phyloP scores from a whole-genome alignment of 2,113 vertebrate species.

The Thunnus thynnus region DNA sequence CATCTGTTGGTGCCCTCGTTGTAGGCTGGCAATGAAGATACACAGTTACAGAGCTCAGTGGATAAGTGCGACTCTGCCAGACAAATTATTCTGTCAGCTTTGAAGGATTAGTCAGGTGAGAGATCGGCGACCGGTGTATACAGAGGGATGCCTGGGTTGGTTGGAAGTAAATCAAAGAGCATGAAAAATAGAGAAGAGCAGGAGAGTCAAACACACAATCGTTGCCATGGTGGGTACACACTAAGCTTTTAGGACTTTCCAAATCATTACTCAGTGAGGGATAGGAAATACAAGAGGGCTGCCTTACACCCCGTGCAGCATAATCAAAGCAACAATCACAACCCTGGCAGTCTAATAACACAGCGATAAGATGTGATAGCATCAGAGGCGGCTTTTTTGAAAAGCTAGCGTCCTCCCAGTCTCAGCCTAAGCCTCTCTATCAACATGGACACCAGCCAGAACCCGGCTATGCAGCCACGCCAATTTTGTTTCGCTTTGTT shows the following conservation, averaged over 20 bases:
- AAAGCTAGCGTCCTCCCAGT: slow-evolving; percentile 48
- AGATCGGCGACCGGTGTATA: background rate
- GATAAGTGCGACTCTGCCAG: slow-evolving; percentile 1
- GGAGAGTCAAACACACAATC: background rate
- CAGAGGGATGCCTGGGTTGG: background rate
- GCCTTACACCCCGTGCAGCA: slow-evolving; percentile 32
- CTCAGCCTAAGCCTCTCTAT: slow-evolving; percentile 58
- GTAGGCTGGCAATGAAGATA: slow-evolving; percentile 18
- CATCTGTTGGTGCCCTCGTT: slow-evolving; percentile 17
- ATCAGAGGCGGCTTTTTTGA: slow-evolving; percentile 63
- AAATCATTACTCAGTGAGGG: slow-evolving; percentile 8
- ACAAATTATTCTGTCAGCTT: slow-evolving; percentile 40
- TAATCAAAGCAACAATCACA: slow-evolving; percentile 62
- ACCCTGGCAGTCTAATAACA: slow-evolving; percentile 59
- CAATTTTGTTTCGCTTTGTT: slow-evolving; percentile 77
- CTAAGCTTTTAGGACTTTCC: slow-evolving; percentile 42
- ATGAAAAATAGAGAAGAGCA: background rate
- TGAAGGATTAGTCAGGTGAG: slow-evolving; percentile 39
- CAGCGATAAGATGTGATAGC: slow-evolving; percentile 65
- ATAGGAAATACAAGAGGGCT: slow-evolving; percentile 49
- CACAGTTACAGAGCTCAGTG: slow-evolving; percentile 7
- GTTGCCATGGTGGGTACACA: slow-evolving; percentile 12
- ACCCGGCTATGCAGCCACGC: slow-evolving; percentile 48
- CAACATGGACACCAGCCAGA: slow-evolving; percentile 78
- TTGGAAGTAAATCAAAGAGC: slow-evolving; percentile 4